Percentiles rank a stretch among this genome's conserved stretches.
Evolutionary conservation across 1,140 invertebrate species (phyloP).

Genomic region (Orussus abietinus): DNA sequence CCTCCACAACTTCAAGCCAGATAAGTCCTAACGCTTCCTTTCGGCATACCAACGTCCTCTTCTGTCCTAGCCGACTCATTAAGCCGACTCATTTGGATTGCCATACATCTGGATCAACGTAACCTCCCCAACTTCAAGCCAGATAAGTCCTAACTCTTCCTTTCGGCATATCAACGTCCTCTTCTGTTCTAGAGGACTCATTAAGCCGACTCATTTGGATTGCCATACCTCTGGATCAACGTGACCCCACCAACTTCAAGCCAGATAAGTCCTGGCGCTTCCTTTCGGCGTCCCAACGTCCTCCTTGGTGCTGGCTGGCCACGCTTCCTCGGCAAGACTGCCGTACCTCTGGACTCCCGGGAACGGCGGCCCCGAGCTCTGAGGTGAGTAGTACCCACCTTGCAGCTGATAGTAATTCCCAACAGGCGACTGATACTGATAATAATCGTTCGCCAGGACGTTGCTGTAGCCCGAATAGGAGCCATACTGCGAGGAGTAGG

Average conservation of each 20-base stretch:
- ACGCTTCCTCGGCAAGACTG: constrained; percentile 46
- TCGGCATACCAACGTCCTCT: too few species aligned
- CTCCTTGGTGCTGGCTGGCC: constrained; percentile 36
- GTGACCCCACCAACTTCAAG: constrained; percentile 22
- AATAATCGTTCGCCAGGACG: constrained; percentile 32
- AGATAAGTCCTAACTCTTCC: constrained; percentile 37
- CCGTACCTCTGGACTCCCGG: constrained; percentile 48
- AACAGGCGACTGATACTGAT: constrained; percentile 31
- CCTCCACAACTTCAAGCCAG: too few species aligned
- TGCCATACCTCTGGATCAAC: constrained; percentile 33
- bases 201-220: constrained; percentile 46
- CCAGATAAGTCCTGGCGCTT: constrained; percentile 39
- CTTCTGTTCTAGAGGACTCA: constrained; percentile 27
- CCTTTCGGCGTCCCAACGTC: constrained; percentile 21
- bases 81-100: too few species aligned
- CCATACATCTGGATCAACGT: too few species aligned
- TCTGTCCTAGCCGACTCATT: too few species aligned
- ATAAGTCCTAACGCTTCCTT: too few species aligned
- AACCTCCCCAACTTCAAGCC: constrained; percentile 23
- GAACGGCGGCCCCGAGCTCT: constrained; percentile 43
- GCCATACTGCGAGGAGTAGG: constrained; percentile 41
- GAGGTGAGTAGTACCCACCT: constrained; percentile 47
- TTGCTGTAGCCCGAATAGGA: constrained; percentile 48
- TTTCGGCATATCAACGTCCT: constrained; percentile 25
- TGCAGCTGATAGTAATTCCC: constrained; percentile 40